Conservation (phyloP, 1,140 invertebrate genomes). For the Meloidogyne floridensis region DNA sequence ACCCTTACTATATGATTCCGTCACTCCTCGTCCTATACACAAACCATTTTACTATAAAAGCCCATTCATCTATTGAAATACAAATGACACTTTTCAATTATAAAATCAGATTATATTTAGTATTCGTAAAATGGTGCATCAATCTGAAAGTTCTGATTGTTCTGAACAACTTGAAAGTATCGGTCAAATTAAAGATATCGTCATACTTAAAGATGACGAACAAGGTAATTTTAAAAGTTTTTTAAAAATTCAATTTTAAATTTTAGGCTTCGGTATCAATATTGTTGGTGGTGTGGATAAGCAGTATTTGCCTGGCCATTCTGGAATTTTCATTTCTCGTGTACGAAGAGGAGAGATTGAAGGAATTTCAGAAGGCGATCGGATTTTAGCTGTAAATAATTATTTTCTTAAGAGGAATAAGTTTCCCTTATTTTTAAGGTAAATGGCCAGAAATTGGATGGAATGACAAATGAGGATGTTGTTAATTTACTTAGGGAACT, state of each 20-base stretch:
- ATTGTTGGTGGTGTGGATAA: conserved; percentile 15
- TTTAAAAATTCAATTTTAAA: background rate
- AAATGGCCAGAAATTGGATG: conserved; percentile 15
- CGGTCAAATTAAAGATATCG: too few relatives aligned
- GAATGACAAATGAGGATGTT: conserved; percentile 12
- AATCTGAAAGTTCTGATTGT: too few relatives aligned
- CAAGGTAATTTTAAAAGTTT: background rate
- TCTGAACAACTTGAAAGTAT: too few relatives aligned
- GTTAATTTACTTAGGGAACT: background rate
- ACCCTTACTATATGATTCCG: too few relatives aligned
- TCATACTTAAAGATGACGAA: too few relatives aligned
- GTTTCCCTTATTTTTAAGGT: background rate
- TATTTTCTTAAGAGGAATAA: background rate
- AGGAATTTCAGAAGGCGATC: conserved; percentile 23
- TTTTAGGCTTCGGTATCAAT: conserved; percentile 23
- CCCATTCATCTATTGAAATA: too few relatives aligned
- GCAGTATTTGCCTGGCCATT: conserved; percentile 15
- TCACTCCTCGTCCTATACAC: too few relatives aligned
- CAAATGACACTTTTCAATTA: too few relatives aligned
- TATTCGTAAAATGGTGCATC: too few relatives aligned
- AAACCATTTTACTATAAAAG: too few relatives aligned
- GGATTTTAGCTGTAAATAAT: conserved; percentile 7
- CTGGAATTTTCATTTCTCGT: conserved; percentile 15
- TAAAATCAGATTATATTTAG: too few relatives aligned
- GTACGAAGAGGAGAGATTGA: conserved; percentile 12